These are phyloP conservation scores for Polypedilum vanderplanki DNA, from an alignment of 1,140 invertebrate genomes.

Conservation along the genomic window DNA sequence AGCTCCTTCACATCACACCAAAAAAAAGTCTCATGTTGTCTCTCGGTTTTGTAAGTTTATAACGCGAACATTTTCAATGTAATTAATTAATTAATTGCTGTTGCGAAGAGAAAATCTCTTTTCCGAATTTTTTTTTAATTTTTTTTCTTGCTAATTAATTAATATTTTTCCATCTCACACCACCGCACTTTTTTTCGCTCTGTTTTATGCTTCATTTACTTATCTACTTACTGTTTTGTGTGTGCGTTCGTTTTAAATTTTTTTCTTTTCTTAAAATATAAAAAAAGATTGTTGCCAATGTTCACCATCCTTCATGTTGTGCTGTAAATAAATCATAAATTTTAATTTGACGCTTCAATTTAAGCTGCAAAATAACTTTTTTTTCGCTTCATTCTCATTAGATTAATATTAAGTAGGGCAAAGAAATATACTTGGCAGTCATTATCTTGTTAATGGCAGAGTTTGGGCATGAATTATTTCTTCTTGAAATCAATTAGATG, in stretches of 20 bases:
- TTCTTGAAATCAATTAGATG: too few relatives aligned
- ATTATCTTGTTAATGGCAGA: too few relatives aligned
- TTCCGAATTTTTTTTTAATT: background rate
- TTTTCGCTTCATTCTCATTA: background rate
- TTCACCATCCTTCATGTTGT: background rate
- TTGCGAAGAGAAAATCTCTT: slow-evolving; percentile 6
- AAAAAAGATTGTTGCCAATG: background rate
- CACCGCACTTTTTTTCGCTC: background rate
- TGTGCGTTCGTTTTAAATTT: background rate
- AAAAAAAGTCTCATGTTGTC: slow-evolving; percentile 10
- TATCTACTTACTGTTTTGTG: background rate
- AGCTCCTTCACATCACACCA: background rate
- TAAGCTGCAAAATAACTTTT: background rate
- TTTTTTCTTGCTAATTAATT: slow-evolving; percentile 19
- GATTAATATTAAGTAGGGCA: too few relatives aligned
- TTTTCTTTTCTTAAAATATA: background rate
- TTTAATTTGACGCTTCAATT: background rate
- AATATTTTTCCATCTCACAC: background rate
- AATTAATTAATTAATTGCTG: slow-evolving; percentile 20
- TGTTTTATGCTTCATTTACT: background rate
- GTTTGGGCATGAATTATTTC: too few relatives aligned
- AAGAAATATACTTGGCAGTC: too few relatives aligned
- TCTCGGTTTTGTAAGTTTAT: slow-evolving; percentile 18
- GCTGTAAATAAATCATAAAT: background rate
- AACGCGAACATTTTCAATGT: slow-evolving; percentile 11